phyloP scores from a whole-genome alignment of 2,888 invertebrate species.

The Hirtodrosophila duncani region DNA sequence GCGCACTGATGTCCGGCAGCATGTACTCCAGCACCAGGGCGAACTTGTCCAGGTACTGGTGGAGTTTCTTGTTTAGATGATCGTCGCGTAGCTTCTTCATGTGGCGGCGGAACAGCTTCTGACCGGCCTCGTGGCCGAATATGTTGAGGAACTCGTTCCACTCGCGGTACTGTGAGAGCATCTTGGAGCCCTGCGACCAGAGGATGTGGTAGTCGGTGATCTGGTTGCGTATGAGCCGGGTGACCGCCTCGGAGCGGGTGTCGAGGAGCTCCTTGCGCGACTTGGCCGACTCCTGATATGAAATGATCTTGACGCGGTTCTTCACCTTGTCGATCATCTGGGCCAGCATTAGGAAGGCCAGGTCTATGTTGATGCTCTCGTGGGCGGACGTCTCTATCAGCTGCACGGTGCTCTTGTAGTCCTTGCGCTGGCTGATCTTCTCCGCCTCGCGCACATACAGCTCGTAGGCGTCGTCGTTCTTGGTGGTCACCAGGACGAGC shows the following conservation, averaged over 20 bases:
- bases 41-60: conserved; percentile 87
- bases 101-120: conserved; percentile 87
- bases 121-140: conserved; percentile 91
- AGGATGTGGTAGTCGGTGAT: conserved; percentile 89
- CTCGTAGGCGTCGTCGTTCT: conserved; percentile 95
- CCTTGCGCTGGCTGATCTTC: conserved; percentile 91
- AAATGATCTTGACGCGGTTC: conserved; percentile 82
- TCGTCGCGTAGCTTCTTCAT: conserved; percentile 90
- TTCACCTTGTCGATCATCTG: conserved; percentile 96
- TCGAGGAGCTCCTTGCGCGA: conserved; percentile 92
- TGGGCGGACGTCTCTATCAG: conserved; percentile 97
- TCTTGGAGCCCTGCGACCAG: conserved; percentile 92
- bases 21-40: conserved; percentile 88
- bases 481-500: conserved; percentile 94
- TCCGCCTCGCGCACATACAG: conserved; percentile 93
- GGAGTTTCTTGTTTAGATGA: conserved; percentile 86
- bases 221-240: conserved; percentile 90
- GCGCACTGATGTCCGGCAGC: conserved; percentile 86
- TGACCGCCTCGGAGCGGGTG: conserved; percentile 93
- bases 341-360: conserved; percentile 92
- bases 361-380: conserved; percentile 96
- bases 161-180: conserved; percentile 91
- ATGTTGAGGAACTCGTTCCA: conserved; percentile 93
- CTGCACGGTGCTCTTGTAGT: conserved; percentile 92
- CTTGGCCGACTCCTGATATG: conserved; percentile 90